phyloP scores from a whole-genome alignment of 2,888 invertebrate species.

The Acanthopleura granulata region DNA sequence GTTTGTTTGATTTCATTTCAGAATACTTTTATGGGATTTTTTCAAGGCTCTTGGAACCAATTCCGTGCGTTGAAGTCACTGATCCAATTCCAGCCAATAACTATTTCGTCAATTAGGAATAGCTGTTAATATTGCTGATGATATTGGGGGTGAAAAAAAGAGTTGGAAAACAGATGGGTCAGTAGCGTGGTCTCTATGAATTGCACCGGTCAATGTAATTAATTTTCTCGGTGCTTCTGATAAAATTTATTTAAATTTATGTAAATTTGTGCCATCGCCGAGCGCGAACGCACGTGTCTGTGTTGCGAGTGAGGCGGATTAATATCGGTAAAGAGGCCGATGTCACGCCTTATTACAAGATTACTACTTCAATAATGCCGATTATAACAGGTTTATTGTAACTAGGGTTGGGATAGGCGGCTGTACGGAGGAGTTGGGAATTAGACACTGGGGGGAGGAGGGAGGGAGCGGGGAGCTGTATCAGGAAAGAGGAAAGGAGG shows the following conservation, averaged over 20 bases:
- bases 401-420: neutral
- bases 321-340: neutral
- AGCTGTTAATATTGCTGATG: too few species aligned
- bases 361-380: conserved; percentile 3
- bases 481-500: neutral
- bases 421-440: too few species aligned
- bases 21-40: too few species aligned
- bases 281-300: conserved; percentile 1
- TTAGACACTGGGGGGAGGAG: too few species aligned
- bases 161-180: conserved; percentile 1
- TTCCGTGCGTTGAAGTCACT: too few species aligned
- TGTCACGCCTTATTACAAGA: conserved; percentile 12
- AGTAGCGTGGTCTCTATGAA: conserved; percentile 3
- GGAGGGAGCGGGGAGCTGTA: neutral
- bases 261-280: neutral
- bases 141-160: neutral
- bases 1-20: too few species aligned
- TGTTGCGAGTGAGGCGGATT: neutral
- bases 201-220: conserved; percentile 16
- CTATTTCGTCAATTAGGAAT: too few species aligned
- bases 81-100: too few species aligned
- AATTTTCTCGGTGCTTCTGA: neutral
- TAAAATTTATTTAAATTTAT: conserved; percentile 11
- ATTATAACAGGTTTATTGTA: neutral
- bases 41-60: too few species aligned